These are phyloP conservation scores for Cacoxenus indagator DNA, from an alignment of 2,888 invertebrate genomes.

Conservation along the genomic window DNA sequence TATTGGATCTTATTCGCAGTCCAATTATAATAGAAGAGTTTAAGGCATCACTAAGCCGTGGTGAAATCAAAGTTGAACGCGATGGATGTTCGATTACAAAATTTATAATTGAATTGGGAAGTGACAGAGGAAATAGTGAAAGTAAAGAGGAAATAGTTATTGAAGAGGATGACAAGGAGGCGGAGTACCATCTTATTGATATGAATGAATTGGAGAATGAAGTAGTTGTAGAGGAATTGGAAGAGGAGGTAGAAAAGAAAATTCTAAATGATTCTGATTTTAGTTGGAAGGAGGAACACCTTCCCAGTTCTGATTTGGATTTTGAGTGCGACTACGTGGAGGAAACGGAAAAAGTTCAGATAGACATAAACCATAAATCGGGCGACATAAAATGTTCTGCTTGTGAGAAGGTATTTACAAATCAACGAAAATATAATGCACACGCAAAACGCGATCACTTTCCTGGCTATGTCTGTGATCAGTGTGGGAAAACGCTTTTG, in stretches of 20 bases:
- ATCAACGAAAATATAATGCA: constrained; percentile 49
- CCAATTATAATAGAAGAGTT: constrained; percentile 44
- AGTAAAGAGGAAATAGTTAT: constrained; percentile 24
- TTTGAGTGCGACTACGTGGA: constrained; percentile 27
- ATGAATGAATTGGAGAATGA: constrained; percentile 49
- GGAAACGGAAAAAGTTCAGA: constrained; percentile 29
- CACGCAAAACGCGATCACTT: constrained; percentile 56
- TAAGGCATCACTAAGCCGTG: constrained; percentile 34
- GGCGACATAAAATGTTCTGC: constrained; percentile 52
- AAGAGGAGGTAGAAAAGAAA: constrained; percentile 14
- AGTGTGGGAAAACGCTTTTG: constrained; percentile 55
- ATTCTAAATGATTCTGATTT: background rate
- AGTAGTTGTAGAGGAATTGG: constrained; percentile 42
- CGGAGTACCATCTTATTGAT: constrained; percentile 45
- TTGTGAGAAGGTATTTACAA: constrained; percentile 47
- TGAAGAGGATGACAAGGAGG: constrained; percentile 25
- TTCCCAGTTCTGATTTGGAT: constrained; percentile 28
- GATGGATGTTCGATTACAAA: constrained; percentile 1
- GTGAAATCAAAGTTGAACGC: constrained; percentile 33
- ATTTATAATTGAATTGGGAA: constrained; percentile 35
- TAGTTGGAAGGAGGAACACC: constrained; percentile 39
- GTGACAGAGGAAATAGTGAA: constrained; percentile 25
- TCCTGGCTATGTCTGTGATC: constrained; percentile 56
- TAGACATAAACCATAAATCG: constrained; percentile 37
- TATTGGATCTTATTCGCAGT: constrained; percentile 49